A percentile compares a stretch with the other conserved stretches of the same genome.
These are phyloP conservation scores for Drosophila virilis DNA, from an alignment of 1,140 invertebrate species.

Conservation along the genomic window DNA sequence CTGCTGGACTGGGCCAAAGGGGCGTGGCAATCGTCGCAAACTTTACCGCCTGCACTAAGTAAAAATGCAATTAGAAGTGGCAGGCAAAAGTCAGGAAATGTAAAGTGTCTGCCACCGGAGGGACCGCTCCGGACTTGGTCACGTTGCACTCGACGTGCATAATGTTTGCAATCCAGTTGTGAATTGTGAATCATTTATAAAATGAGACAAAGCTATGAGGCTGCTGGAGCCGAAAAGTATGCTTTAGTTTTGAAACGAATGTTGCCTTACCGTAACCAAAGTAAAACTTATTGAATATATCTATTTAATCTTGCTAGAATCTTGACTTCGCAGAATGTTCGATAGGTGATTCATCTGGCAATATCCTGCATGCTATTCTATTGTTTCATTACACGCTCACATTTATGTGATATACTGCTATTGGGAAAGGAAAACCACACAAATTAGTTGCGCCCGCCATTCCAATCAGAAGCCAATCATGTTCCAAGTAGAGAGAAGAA, in stretches of 20 bases:
- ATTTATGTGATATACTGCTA: no score
- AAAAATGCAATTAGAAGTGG: conserved; percentile 79
- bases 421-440: no score
- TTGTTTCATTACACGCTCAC: no score
- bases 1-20: neutral
- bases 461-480: no score
- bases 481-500: no score
- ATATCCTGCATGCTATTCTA: no score
- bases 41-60: conserved; percentile 67
- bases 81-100: conserved; percentile 48
- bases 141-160: conserved; percentile 61
- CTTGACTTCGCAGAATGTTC: no score
- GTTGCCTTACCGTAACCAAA: no score
- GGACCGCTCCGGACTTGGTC: conserved; percentile 9
- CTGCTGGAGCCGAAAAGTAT: conserved; percentile 13
- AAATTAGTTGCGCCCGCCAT: no score
- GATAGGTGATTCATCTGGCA: no score
- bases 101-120: conserved; percentile 28
- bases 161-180: conserved; percentile 43
- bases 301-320: no score
- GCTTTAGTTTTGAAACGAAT: neutral
- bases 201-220: conserved; percentile 8
- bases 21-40: conserved; percentile 36
- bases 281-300: no score
- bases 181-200: conserved; percentile 23